phyloP scores from a whole-genome alignment of 2,888 invertebrate species.

The Gibbula magus region DNA sequence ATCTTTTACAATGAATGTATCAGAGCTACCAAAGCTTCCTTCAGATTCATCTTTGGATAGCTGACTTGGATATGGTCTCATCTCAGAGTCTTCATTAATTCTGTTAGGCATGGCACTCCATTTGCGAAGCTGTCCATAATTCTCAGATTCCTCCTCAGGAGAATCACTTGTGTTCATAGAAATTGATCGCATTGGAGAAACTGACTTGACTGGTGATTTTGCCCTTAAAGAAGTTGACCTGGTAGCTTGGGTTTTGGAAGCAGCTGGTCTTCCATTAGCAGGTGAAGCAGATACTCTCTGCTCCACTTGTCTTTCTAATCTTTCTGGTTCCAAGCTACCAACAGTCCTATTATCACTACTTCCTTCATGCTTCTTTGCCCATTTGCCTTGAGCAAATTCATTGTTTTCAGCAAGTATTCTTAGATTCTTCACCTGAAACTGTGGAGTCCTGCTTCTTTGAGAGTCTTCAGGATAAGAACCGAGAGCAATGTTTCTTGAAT shows the following conservation, averaged over 20 bases:
- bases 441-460: conserved; percentile 7
- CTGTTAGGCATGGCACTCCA: conserved; percentile 38
- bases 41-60: conserved; percentile 8
- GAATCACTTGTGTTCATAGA: neutral
- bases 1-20: conserved; percentile 66
- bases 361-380: conserved; percentile 30
- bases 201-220: neutral
- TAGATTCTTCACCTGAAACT: conserved; percentile 59
- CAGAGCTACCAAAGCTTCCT: conserved; percentile 54
- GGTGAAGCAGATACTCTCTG: neutral
- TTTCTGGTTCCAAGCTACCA: neutral
- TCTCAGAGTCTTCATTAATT: conserved; percentile 4
- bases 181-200: neutral
- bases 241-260: neutral
- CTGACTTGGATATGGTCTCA: neutral
- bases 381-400: conserved; percentile 58
- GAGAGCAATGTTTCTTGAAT: neutral
- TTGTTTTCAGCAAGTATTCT: conserved; percentile 60
- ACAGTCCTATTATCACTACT: neutral
- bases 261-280: neutral
- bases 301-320: neutral
- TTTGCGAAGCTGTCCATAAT: conserved; percentile 41
- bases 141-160: neutral
- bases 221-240: neutral
- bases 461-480: conserved; percentile 2